Percentiles rank a stretch among this genome's conserved stretches.
Evolutionary conservation across 1,140 invertebrate species (phyloP).

Genomic region (Panagrolaimus sp.): DNA sequence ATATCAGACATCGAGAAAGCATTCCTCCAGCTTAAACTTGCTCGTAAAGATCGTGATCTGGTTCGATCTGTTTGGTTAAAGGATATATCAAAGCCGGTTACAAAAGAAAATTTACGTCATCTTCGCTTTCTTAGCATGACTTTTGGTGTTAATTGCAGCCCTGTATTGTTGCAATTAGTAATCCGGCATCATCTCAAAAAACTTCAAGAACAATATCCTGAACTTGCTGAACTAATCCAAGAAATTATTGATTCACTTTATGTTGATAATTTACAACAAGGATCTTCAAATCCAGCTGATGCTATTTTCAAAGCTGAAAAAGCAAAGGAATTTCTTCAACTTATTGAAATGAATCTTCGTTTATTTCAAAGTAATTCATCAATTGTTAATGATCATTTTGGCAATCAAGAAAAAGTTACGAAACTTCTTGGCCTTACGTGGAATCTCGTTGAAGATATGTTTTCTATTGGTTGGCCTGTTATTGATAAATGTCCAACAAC

Average conservation of each 20-base stretch:
- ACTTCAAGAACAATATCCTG: not conserved
- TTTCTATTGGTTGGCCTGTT: not conserved
- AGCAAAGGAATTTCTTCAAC: not conserved
- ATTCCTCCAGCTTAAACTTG: slow-evolving; percentile 30
- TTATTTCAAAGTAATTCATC: not conserved
- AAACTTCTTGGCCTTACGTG: not conserved
- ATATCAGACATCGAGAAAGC: slow-evolving; percentile 37
- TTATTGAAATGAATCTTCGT: not conserved
- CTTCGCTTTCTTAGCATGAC: not conserved
- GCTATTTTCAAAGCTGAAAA: not conserved
- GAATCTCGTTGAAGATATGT: not conserved
- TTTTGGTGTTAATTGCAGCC: not conserved
- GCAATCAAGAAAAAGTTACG: not conserved
- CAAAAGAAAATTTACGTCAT: not conserved
- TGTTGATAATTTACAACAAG: not conserved
- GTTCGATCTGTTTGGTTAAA: not conserved
- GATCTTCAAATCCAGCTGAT: not conserved
- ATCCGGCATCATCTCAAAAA: not conserved
- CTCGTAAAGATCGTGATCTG: slow-evolving; percentile 22
- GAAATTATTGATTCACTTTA: not conserved
- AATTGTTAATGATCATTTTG: not conserved
- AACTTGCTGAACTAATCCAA: not conserved
- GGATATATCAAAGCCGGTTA: not conserved
- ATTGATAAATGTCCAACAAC: not conserved
- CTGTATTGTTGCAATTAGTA: not conserved